phyloP scores from a whole-genome alignment of 1,140 invertebrate species.

The Bombus waltoni region DNA sequence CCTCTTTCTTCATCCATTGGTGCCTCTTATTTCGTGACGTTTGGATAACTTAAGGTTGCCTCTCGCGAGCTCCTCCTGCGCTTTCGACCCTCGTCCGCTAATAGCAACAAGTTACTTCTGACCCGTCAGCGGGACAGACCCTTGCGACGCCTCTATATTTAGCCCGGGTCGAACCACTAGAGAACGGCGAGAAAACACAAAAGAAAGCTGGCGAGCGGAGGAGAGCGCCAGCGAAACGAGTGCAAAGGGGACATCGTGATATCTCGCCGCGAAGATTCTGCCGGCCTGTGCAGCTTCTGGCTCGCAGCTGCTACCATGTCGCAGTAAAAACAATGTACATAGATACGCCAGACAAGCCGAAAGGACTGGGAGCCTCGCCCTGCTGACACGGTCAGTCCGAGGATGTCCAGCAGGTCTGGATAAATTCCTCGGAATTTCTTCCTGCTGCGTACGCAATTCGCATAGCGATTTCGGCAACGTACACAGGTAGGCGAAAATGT shows the following conservation, averaged over 20 bases:
- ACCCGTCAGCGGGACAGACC: slow-evolving; percentile 67
- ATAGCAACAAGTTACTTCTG: slow-evolving; percentile 75
- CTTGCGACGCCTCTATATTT: slow-evolving; percentile 69
- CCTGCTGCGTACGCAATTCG: background rate
- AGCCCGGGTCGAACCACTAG: slow-evolving; percentile 65
- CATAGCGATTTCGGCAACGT: background rate
- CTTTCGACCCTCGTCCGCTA: slow-evolving; percentile 69
- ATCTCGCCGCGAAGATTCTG: slow-evolving; percentile 55
- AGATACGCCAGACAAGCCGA: slow-evolving; percentile 11
- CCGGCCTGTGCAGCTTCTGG: slow-evolving; percentile 48
- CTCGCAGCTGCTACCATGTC: slow-evolving; percentile 51
- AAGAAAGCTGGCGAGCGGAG: slow-evolving; percentile 52
- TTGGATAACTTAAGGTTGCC: slow-evolving; percentile 51
- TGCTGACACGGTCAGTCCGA: slow-evolving; percentile 1
- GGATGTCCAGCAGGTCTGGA: slow-evolving; percentile 1
- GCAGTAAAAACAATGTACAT: slow-evolving; percentile 48
- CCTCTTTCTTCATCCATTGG: background rate
- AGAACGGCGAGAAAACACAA: slow-evolving; percentile 67
- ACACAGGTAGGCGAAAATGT: too few species aligned
- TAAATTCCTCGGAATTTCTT: background rate
- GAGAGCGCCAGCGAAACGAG: slow-evolving; percentile 33
- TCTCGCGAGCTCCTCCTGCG: slow-evolving; percentile 49
- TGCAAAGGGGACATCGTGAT: slow-evolving; percentile 49
- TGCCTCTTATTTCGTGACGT: slow-evolving; percentile 19
- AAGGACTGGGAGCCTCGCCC: background rate